Evolutionary conservation across 1,140 invertebrate genomes (phyloP), one percentile per base, ranked within the genome.

Genomic region (Euglossa dilemma): DNA sequence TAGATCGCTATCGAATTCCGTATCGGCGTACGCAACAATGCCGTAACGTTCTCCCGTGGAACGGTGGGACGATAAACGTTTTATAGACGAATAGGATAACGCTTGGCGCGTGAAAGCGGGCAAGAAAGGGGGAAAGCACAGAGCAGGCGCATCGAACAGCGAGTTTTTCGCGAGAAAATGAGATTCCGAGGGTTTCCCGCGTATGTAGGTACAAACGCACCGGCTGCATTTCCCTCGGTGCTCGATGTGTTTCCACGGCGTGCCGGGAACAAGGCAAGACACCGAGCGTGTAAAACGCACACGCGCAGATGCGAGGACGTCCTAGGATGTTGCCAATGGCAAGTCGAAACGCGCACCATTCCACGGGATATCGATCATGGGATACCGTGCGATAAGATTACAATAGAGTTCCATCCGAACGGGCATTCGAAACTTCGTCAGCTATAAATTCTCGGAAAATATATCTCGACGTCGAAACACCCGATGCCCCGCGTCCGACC

Each of bases 41-140:
- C 20, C 54, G 64, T n/a, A 28, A 79, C n/a, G 45, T 71, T 80
- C 63, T 72, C 57, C 54, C 61, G 63, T 56, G 20, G 23, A 56
- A 50, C n/a, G n/a, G n/a, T n/a, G n/a, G n/a, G 79, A 56, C 70
- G 66, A 74, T 75, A 67, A 66, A 81, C 79, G 71, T 57, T 67
- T 74, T 56, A 66, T 63, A 28, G 47, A 11, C 56, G 57, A 28
- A 12, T 2, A 14, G 43, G 20, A 72, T 56, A 72, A 56, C 20
- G 70, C 52, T 71, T n/a, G 50, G 18, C 23, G 25, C 47, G 4
- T 8, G 47, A 36, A 25, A 28, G 16, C 6, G 8, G 66, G 47
- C 23, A 47, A 50, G 14, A 14, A 7, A 63, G 45, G 18, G 18
- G 28, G 43, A 12, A 4, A 63, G 23, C 28, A 43, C 45, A n/a